Base-by-base conservation (phyloP, 2,113 vertebrate species). In the Puffinus mauretanicus region DNA sequence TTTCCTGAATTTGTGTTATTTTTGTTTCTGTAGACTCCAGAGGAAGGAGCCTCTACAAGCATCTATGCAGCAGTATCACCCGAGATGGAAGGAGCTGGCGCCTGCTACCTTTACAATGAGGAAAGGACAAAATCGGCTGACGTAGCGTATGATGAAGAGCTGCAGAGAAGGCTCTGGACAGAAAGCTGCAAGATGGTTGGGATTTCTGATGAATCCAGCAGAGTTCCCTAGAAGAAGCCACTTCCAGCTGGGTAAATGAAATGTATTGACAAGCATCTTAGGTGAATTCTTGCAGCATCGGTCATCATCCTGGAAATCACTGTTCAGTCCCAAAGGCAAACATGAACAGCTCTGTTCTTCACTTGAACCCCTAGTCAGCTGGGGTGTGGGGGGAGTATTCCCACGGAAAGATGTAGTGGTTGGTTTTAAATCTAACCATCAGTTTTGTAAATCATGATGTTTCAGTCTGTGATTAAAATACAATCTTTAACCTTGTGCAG, bases 31-130 rank as follows among this genome's bases (percentile, higher is more conserved):
- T 97, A 99, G 99, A 99, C 98, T 44, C 98, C 99, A 27, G 98
- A 98, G 6, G 98, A 99, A 93, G 99, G 99, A 34, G 98, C 99
- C 5, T 98, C 98, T 76, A 98, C 98, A 0, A 94, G 97, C 7
- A 60, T 99, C 73, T 98, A 98, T 16, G 98, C 98, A 1, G 99
- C 99, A 0, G 97, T 97, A 3, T 86, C 98, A 0, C 93, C 98
- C 0, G 98, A 98, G 73, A 87, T 99, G 96, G 99, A 99, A 91
- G 99, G 99, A 2, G 91, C 97, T 8, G 99, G 99, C 0, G 97
- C 98, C 82, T 98, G 98, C 70, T 99, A 99, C 97, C 97, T 99
- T 54, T 99, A 98, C 97, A 99, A 99, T 16, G 99, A 99, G 52
- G 67, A 96, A 40, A 98, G 97, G 93, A 98, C 87, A 19, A 91